Base-by-base conservation (phyloP, 2,113 vertebrate species). In the Eira barbara region DNA sequence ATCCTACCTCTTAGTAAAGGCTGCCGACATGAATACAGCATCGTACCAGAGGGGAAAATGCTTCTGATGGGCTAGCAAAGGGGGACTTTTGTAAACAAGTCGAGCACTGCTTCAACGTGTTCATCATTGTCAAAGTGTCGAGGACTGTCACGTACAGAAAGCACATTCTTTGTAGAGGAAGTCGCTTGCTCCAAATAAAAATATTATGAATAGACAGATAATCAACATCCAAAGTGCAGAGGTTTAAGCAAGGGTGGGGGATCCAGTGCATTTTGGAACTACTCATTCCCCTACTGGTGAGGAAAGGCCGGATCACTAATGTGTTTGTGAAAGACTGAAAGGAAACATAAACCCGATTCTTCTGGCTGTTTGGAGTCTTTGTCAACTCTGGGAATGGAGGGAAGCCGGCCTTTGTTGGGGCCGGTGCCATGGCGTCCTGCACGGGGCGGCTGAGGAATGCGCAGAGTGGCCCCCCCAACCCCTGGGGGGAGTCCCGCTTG, bases 271-370 rank as follows among this genome's bases (percentile, higher is more conserved):
- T 97, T 98, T 98, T 90, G 92, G 98, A 98, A 98, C 97, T 98
- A 94, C 94, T 98, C 97, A 98, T 98, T 98, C 96, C 97, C 96
- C 29, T 36, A 98, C 97, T 87, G 96, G 97, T 69, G 89, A 98
- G 96, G 98, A 98, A 98, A 98, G 97, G 90, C 97, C 98, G 98
- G 98, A 98, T 98, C 97, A 97, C 95, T 98, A 97, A 98, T 97
- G 98, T 98, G 98, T 98, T 98, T 98, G 98, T 98, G 98, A 98
- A 98, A 98, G 98, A 97, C 98, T 99, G 97, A 99, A 99, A 98
- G 95, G 98, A 98, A 98, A 98, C 98, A 98, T 98, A 99, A 99
- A 98, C 98, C 98, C 98, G 80, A 98, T 99, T 98, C 98, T 99
- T 99, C 98, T 98, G 98, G 98, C 98, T 99, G 94, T 98, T 98